Percentiles rank a stretch among this genome's conserved stretches.
phyloP scores from a whole-genome alignment of 2,113 vertebrate genomes.

The Podilymbus podiceps region DNA sequence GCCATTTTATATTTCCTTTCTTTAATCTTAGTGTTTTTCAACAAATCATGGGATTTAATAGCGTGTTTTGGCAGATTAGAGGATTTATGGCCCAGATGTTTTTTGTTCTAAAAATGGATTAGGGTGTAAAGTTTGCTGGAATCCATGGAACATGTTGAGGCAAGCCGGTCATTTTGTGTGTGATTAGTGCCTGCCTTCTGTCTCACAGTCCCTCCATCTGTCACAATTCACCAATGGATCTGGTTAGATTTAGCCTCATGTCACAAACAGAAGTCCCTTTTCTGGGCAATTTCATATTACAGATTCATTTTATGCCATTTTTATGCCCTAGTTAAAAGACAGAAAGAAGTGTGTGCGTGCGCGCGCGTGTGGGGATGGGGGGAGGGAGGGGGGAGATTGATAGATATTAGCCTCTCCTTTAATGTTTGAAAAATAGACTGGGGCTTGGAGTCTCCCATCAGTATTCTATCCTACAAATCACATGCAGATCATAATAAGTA shows the following conservation, averaged over 20 bases:
- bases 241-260: slow-evolving; percentile 81
- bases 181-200: slow-evolving; percentile 83
- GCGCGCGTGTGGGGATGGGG: not conserved
- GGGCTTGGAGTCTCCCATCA: slow-evolving; percentile 39
- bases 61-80: slow-evolving; percentile 94
- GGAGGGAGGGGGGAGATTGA: slow-evolving; percentile 15
- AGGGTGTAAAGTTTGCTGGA: slow-evolving; percentile 94
- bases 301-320: slow-evolving; percentile 76
- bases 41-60: slow-evolving; percentile 98
- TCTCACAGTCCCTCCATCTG: slow-evolving; percentile 87
- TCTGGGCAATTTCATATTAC: slow-evolving; percentile 83
- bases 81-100: slow-evolving; percentile 98
- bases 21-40: slow-evolving; percentile 99
- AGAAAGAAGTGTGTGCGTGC: slow-evolving; percentile 26
- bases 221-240: slow-evolving; percentile 81
- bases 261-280: slow-evolving; percentile 83
- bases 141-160: slow-evolving; percentile 86
- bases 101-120: slow-evolving; percentile 99
- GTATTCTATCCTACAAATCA: slow-evolving; percentile 41
- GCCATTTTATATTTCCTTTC: slow-evolving; percentile 92
- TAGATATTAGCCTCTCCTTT: slow-evolving; percentile 64
- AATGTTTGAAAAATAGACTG: slow-evolving; percentile 56
- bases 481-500: slow-evolving; percentile 51
- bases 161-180: slow-evolving; percentile 82
- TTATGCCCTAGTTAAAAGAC: slow-evolving; percentile 78